These are phyloP conservation scores for Loriculus beryllinus DNA, from an alignment of 2,797 vertebrate genomes.

Conservation along the genomic window DNA sequence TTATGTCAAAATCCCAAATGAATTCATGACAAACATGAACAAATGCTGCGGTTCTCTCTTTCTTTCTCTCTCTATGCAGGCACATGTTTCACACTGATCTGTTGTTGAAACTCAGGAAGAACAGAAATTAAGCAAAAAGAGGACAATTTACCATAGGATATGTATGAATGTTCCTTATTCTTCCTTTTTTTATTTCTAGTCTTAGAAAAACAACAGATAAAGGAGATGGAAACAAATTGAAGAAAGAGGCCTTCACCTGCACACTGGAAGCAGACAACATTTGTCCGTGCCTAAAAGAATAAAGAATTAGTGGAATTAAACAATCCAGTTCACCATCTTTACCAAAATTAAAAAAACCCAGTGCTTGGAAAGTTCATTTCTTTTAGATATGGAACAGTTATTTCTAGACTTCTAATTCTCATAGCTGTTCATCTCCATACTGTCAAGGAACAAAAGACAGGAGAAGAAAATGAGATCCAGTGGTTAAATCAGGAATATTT, in stretches of 20 bases:
- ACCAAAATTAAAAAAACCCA: neutral
- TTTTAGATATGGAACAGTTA: neutral
- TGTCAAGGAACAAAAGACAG: neutral
- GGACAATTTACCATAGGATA: neutral
- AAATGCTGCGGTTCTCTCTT: neutral
- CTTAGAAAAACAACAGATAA: neutral
- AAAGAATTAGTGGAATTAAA: neutral
- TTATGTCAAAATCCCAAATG: neutral
- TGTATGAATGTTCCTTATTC: neutral
- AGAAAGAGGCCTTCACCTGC: neutral
- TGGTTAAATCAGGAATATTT: neutral
- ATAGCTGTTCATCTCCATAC: neutral
- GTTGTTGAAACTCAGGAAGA: neutral
- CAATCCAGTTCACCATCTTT: neutral
- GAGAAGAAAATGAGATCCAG: neutral
- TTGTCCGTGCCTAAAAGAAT: neutral
- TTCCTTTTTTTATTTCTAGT: neutral
- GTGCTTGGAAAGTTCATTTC: neutral
- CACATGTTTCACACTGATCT: neutral
- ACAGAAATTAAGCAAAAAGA: neutral
- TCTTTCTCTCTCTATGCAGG: neutral
- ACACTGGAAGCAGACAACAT: neutral
- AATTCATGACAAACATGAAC: neutral
- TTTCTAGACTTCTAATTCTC: neutral
- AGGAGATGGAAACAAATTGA: neutral